Conservation (phyloP, 2,888 invertebrate species). For the Nudaria mundana region DNA sequence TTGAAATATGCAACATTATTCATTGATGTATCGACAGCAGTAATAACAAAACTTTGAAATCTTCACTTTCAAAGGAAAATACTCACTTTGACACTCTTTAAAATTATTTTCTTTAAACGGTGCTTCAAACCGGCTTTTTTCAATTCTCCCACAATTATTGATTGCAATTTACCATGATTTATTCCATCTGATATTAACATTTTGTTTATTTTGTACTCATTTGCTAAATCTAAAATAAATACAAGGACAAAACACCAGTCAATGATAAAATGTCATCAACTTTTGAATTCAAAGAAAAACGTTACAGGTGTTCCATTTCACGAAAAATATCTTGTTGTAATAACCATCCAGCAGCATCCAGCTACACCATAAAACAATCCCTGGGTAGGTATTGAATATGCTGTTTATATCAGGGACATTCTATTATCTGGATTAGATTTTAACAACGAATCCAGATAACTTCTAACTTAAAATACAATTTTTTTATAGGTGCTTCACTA, state of each 20-base stretch:
- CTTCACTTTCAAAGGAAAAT: conserved; percentile 5
- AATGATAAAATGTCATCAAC: conserved; percentile 20
- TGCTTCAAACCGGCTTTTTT: conserved; percentile 87
- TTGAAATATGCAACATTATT: no score
- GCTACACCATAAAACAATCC: no score
- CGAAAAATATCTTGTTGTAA: no score
- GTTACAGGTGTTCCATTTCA: conserved; percentile 30
- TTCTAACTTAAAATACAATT: no score
- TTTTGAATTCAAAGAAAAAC: conserved; percentile 48
- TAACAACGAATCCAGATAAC: no score
- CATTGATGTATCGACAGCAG: not conserved
- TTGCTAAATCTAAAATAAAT: no score
- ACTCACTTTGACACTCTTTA: conserved; percentile 77
- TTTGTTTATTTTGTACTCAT: conserved; percentile 45
- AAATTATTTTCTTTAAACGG: conserved; percentile 84
- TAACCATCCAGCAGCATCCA: no score
- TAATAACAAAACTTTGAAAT: not conserved
- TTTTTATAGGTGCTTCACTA: no score
- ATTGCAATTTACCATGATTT: conserved; percentile 73
- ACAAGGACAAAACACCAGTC: no score
- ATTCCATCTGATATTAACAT: conserved; percentile 78
- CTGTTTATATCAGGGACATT: no score
- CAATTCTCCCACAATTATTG: conserved; percentile 83
- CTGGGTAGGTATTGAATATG: no score
- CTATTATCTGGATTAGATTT: no score